phyloP scores from a whole-genome alignment of 2,888 invertebrate genomes.

The Drosophila aldrichi region DNA sequence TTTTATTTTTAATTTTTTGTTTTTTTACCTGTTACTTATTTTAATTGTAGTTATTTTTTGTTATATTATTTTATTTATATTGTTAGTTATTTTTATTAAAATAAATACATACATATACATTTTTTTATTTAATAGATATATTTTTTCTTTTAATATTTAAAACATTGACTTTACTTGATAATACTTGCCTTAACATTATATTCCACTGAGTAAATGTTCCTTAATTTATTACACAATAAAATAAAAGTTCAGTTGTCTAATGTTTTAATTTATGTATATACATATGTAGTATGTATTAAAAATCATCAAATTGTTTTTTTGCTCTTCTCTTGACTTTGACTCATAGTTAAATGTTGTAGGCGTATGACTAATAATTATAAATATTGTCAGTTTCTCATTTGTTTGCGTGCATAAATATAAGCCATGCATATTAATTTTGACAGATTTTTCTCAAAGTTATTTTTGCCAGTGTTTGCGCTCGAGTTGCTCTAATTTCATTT shows the following conservation, averaged over 20 bases:
- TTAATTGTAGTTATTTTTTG: too few species aligned
- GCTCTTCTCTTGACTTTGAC: slow-evolving; percentile 20
- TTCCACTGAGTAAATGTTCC: not conserved
- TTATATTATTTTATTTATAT: too few species aligned
- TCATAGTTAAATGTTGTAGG: slow-evolving; percentile 12
- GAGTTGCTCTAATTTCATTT: slow-evolving; percentile 46
- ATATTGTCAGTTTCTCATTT: slow-evolving; percentile 21
- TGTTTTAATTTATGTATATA: not conserved
- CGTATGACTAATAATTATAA: slow-evolving; percentile 57
- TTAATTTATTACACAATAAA: too few species aligned
- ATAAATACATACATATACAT: too few species aligned
- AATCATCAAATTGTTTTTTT: not conserved
- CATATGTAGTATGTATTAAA: not conserved
- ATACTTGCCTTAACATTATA: not conserved
- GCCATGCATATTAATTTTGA: slow-evolving; percentile 37
- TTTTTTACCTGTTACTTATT: too few species aligned
- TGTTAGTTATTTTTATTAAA: too few species aligned
- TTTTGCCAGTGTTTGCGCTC: slow-evolving; percentile 25
- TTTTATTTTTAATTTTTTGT: too few species aligned
- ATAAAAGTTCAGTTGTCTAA: not conserved
- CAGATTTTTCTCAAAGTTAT: slow-evolving; percentile 38
- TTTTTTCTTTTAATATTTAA: too few species aligned
- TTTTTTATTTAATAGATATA: too few species aligned
- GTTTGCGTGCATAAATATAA: slow-evolving; percentile 17
- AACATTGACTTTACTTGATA: not conserved